Conservation (phyloP, 2,797 vertebrate genomes). For the Notamacropus eugenii region DNA sequence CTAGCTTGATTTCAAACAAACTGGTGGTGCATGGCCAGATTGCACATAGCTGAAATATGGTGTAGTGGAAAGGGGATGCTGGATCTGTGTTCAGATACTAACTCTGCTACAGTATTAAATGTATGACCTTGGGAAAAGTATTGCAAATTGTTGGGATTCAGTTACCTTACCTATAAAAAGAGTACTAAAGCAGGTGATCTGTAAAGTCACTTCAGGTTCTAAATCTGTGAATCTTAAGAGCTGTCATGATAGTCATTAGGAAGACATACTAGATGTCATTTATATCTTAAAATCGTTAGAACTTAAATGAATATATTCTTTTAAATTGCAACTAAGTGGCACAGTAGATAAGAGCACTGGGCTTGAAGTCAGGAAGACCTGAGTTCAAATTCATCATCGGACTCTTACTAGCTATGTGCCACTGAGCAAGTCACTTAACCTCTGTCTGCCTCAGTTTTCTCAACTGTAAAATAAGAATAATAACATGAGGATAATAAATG, state of each 20-base stretch:
- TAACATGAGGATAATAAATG: not conserved
- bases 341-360: not conserved
- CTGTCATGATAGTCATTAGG: not conserved
- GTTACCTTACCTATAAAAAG: not conserved
- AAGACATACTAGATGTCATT: not conserved
- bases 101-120: constrained; percentile 37
- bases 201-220: not conserved
- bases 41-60: constrained; percentile 46
- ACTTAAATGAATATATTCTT: not conserved
- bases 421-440: not conserved
- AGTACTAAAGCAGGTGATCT: not conserved
- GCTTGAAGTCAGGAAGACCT: not conserved
- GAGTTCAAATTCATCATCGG: not conserved
- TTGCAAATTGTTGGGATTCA: not conserved
- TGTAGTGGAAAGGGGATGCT: constrained; percentile 42
- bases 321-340: not conserved
- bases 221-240: not conserved
- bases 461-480: not conserved
- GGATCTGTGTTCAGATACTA: not conserved
- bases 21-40: constrained; percentile 44
- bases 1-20: constrained; percentile 74
- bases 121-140: not conserved
- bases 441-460: not conserved
- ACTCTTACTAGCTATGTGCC: not conserved
- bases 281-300: not conserved